These are phyloP conservation scores for Diarsia dahlii DNA, from an alignment of 2,888 invertebrate species.

Conservation along the genomic window DNA sequence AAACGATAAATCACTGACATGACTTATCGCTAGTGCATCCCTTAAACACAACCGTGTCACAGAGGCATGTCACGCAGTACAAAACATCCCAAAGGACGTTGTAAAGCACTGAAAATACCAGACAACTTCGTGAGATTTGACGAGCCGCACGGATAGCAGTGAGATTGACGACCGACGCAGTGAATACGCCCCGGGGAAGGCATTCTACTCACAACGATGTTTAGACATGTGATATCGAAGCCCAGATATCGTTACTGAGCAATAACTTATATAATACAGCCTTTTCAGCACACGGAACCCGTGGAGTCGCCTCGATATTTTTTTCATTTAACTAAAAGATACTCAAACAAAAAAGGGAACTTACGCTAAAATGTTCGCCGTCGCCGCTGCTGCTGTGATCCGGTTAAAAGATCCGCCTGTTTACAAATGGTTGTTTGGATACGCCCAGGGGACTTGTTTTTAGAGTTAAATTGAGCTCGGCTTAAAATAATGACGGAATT, in stretches of 20 bases:
- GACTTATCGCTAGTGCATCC: slow-evolving; percentile 5
- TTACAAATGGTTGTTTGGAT: slow-evolving; percentile 71
- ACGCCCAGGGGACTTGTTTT: slow-evolving; percentile 70
- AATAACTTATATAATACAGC: slow-evolving; percentile 51
- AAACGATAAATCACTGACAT: neutral
- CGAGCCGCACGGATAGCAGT: slow-evolving; percentile 46
- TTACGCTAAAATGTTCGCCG: slow-evolving; percentile 47
- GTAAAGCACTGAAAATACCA: slow-evolving; percentile 53
- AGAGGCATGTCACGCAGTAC: slow-evolving; percentile 43
- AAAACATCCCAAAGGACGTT: slow-evolving; percentile 40
- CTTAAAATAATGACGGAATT: slow-evolving; percentile 71
- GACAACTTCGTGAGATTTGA: slow-evolving; percentile 57
- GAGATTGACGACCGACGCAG: slow-evolving; percentile 59
- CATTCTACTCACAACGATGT: slow-evolving; percentile 47
- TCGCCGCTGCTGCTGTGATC: slow-evolving; percentile 59
- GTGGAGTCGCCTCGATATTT: slow-evolving; percentile 33
- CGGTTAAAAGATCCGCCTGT: slow-evolving; percentile 69
- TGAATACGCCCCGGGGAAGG: slow-evolving; percentile 58
- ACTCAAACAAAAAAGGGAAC: slow-evolving; percentile 46
- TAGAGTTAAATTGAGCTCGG: slow-evolving; percentile 69
- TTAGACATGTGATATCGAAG: slow-evolving; percentile 54
- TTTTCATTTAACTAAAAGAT: slow-evolving; percentile 42
- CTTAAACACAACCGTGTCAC: slow-evolving; percentile 38
- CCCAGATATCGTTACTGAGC: slow-evolving; percentile 55
- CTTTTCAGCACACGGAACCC: slow-evolving; percentile 30